Evolutionary conservation across 2,888 invertebrate genomes (phyloP).

Genomic region (Macrosiphum euphorbiae): DNA sequence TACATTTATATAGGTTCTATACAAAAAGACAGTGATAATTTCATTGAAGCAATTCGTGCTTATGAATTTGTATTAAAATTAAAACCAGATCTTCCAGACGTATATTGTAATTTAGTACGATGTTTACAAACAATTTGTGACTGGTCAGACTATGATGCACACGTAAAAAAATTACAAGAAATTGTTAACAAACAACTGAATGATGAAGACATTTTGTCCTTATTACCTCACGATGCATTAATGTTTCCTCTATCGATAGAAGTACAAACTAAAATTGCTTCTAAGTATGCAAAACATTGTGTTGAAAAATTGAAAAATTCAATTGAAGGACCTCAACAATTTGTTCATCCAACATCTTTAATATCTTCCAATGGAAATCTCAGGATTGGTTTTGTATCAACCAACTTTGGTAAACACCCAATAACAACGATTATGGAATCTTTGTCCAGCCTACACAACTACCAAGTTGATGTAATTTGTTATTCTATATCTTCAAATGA

Average conservation of each 20-base stretch:
- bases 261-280: slow-evolving; percentile 94
- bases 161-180: slow-evolving; percentile 91
- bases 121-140: slow-evolving; percentile 98
- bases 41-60: slow-evolving; percentile 94
- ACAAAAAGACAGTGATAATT: slow-evolving; percentile 87
- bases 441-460: slow-evolving; percentile 90
- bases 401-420: slow-evolving; percentile 99
- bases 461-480: slow-evolving; percentile 81
- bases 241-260: slow-evolving; percentile 95
- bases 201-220: slow-evolving; percentile 93
- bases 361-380: slow-evolving; percentile 76
- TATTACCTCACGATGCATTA: slow-evolving; percentile 99
- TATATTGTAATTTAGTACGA: slow-evolving; percentile 98
- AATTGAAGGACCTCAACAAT: slow-evolving; percentile 78
- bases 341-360: slow-evolving; percentile 77
- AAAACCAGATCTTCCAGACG: slow-evolving; percentile 98
- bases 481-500: slow-evolving; percentile 96
- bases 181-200: slow-evolving; percentile 96
- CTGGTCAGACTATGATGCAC: slow-evolving; percentile 94
- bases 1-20: slow-evolving; percentile 95
- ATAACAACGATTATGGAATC: slow-evolving; percentile 99
- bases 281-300: slow-evolving; percentile 94
- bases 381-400: slow-evolving; percentile 96
- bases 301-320: slow-evolving; percentile 81
- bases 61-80: slow-evolving; percentile 93